Base-by-base conservation (phyloP, 2,113 vertebrate genomes). In the Mirza zaza region DNA sequence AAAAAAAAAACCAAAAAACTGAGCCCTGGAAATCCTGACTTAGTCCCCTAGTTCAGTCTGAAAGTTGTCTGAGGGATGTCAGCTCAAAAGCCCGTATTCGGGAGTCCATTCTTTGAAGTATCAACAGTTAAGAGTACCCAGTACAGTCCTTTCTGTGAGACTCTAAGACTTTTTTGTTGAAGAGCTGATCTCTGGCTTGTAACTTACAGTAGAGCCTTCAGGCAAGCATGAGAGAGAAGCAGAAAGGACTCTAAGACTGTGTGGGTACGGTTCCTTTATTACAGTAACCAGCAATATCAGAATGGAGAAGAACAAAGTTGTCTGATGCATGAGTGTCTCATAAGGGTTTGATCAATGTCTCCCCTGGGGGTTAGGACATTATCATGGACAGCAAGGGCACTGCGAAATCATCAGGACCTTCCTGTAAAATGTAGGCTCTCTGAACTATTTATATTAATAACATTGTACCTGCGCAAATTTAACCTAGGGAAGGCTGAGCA, bases 21-120 rank as follows among this genome's bases (percentile, higher is more conserved):
- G 0, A 88, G 39, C 45, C 20, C 61, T 95, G 27, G 34, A 63
- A 63, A 85, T 89, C 36, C 42, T 76, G 76, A 83, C 70, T 80
- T 81, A 17, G 45, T 68, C 39, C 52, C 39, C 63, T 67, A 27
- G 65, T 57, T 63, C 6, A 18, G 63, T 55, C 50, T 76, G 10
- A n/a, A 63, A 88, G 32, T 50, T 92, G 39, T 84, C 45, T 80
- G 39, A 76, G 57, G 21, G 42, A 42, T n/a, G 12, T 94, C 45
- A n/a, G 21, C 42, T 88, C 63, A 84, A 83, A 95, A 88, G 55
- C 32, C 71, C 36, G 8, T 67, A 70, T 57, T 94, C 36, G 21
- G 32, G 65, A 55, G 39, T 86, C 39, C 29, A 34, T 73, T 73
- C 87, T 93, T 87, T 87, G 79, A 97, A 82, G 90, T 39, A 39